Conservation (phyloP, 2,888 invertebrate species). For the Lithophane leautieri region DNA sequence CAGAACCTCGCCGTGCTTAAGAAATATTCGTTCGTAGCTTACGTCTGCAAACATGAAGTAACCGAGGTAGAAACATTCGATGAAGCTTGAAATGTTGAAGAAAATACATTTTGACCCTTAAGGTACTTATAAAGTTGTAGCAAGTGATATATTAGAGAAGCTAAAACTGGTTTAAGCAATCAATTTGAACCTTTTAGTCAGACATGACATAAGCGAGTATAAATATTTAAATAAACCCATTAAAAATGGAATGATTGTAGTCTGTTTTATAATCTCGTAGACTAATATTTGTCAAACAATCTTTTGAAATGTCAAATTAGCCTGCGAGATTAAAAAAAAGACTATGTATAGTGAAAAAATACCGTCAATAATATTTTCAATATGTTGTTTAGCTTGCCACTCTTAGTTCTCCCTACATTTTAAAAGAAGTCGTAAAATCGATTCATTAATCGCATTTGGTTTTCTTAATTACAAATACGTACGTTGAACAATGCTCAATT, state of each 20-base stretch:
- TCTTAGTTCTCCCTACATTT: conserved; percentile 21
- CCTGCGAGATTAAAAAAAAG: no score
- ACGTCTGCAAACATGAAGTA: conserved; percentile 11
- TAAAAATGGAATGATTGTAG: not conserved
- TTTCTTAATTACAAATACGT: conserved; percentile 4
- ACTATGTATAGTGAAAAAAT: not conserved
- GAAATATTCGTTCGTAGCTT: conserved; percentile 20
- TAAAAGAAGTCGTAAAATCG: conserved; percentile 1
- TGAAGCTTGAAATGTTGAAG: conserved; percentile 40
- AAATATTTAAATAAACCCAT: conserved; percentile 1
- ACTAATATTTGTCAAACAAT: no score
- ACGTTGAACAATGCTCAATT: conserved; percentile 6
- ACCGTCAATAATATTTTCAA: not conserved
- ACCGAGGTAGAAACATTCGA: conserved; percentile 68
- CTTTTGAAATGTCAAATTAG: no score
- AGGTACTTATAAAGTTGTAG: not conserved
- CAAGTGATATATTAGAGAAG: not conserved
- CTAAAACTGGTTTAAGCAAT: no score
- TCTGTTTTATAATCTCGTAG: no score
- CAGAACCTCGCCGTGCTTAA: not conserved
- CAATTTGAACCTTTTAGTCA: not conserved
- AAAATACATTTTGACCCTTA: conserved; percentile 3
- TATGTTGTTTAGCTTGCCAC: conserved; percentile 22
- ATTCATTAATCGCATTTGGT: conserved; percentile 14
- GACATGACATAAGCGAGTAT: not conserved